Conservation (phyloP, 2,888 invertebrate genomes). For the Ochropacha duplaris region DNA sequence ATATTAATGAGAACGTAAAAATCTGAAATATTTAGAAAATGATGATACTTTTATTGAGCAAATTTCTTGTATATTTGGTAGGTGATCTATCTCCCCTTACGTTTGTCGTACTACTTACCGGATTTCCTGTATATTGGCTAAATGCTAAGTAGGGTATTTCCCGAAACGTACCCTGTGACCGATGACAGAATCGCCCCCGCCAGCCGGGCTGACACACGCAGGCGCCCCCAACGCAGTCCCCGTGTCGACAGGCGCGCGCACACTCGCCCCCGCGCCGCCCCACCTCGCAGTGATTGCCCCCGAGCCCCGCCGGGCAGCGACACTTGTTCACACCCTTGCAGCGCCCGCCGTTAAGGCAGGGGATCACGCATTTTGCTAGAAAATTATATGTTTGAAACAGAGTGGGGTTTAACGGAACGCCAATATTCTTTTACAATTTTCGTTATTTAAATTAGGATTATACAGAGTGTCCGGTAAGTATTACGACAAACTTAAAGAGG, state of each 20-base stretch:
- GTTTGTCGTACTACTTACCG: too few species aligned
- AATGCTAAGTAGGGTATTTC: not conserved
- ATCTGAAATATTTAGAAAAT: too few species aligned
- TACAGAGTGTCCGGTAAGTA: too few species aligned
- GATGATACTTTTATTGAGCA: too few species aligned
- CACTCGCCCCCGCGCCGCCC: constrained; percentile 90
- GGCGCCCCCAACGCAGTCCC: constrained; percentile 87
- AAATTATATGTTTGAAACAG: not conserved
- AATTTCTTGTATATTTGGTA: too few species aligned
- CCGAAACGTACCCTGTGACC: constrained; percentile 78
- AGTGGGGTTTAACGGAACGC: too few species aligned
- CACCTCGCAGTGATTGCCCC: constrained; percentile 96
- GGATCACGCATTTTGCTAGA: constrained; percentile 94
- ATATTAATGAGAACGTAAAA: too few species aligned
- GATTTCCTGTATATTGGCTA: too few species aligned
- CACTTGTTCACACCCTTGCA: constrained; percentile 96
- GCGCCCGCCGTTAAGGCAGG: constrained; percentile 94
- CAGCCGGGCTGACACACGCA: constrained; percentile 93
- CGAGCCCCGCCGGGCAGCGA: constrained; percentile 91
- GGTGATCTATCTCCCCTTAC: too few species aligned
- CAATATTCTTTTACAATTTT: too few species aligned
- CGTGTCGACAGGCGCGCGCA: constrained; percentile 89
- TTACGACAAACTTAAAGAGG: too few species aligned
- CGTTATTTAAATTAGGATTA: too few species aligned
- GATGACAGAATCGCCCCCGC: constrained; percentile 91